Conservation (phyloP, 2,888 invertebrate species). For the Diarsia rubi region DNA sequence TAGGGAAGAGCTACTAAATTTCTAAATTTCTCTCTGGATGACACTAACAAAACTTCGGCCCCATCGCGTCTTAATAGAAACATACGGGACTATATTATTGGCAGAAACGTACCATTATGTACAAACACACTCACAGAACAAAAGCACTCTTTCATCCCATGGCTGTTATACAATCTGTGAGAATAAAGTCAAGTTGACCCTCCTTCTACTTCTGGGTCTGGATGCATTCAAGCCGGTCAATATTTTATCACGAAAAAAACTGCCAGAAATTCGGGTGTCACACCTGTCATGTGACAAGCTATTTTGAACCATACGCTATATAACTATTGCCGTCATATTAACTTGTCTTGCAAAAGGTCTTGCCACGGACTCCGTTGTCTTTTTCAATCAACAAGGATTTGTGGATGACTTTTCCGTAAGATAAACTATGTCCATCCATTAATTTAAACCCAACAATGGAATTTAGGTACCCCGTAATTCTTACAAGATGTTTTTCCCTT, state of each 20-base stretch:
- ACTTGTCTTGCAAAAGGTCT: neutral
- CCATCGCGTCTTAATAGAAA: slow-evolving; percentile 71
- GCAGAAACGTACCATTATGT: neutral
- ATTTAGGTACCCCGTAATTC: neutral
- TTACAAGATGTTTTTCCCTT: slow-evolving; percentile 2
- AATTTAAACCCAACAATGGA: slow-evolving; percentile 29
- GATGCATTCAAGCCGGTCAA: neutral
- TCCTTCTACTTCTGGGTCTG: neutral
- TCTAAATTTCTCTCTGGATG: slow-evolving; percentile 85
- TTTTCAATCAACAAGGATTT: slow-evolving; percentile 47
- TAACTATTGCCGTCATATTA: neutral
- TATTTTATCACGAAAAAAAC: neutral
- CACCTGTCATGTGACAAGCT: neutral
- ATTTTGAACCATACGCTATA: neutral
- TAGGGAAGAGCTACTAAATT: slow-evolving; percentile 80
- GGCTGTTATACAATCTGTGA: neutral
- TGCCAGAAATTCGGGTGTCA: neutral
- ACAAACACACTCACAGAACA: too few relatives aligned
- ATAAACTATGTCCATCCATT: slow-evolving; percentile 40
- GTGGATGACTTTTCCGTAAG: slow-evolving; percentile 2
- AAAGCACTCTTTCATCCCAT: neutral
- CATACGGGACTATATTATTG: slow-evolving; percentile 63
- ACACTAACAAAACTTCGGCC: slow-evolving; percentile 83
- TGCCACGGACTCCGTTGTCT: neutral
- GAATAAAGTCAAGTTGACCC: neutral